phyloP scores from a whole-genome alignment of 2,113 vertebrate genomes.

The Rissa tridactyla region DNA sequence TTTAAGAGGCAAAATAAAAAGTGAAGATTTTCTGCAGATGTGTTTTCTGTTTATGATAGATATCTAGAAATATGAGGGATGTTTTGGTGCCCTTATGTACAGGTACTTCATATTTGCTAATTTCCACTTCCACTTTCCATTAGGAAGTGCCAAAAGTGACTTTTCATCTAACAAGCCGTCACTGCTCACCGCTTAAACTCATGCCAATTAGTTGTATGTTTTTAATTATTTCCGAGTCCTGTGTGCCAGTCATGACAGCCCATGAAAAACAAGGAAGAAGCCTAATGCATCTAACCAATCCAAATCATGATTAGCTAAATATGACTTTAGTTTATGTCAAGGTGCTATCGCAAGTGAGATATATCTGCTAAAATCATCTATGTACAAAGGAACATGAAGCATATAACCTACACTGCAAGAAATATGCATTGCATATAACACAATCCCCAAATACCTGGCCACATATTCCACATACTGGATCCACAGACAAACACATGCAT shows the following conservation, averaged over 20 bases:
- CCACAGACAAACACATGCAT: neutral
- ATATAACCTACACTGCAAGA: neutral
- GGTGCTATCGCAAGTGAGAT: neutral
- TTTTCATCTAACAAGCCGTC: neutral
- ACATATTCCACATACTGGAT: neutral
- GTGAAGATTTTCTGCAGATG: slow-evolving; percentile 11
- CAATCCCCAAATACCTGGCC: neutral
- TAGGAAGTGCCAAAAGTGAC: neutral
- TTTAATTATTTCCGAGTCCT: neutral
- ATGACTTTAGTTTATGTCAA: neutral
- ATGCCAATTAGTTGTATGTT: neutral
- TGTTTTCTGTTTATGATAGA: neutral
- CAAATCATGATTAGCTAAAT: neutral
- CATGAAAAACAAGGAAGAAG: neutral
- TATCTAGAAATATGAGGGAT: neutral
- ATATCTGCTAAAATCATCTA: neutral
- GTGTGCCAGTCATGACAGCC: slow-evolving; percentile 26
- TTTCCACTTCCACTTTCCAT: neutral
- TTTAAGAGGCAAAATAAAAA: neutral
- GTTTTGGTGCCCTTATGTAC: neutral
- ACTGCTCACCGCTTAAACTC: slow-evolving; percentile 19
- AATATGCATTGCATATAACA: neutral
- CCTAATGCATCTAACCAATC: neutral
- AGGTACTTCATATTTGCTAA: neutral
- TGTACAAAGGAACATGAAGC: neutral